These are phyloP conservation scores for Calliopsis andreniformis DNA, from an alignment of 1,140 invertebrate species.

Conservation along the genomic window DNA sequence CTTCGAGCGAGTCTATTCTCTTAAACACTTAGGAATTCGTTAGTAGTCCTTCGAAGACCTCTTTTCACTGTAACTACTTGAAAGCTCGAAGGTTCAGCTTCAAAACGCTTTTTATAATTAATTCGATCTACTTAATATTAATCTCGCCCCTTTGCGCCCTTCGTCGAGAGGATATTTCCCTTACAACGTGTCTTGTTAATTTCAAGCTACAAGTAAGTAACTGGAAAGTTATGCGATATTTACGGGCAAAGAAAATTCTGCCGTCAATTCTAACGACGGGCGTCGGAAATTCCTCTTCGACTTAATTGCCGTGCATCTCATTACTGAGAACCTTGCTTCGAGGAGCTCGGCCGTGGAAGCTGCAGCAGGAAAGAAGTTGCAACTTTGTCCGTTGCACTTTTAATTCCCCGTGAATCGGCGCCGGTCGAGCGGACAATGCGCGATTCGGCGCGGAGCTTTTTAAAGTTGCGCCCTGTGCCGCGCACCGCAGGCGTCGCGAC, in stretches of 20 bases:
- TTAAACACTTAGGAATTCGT: too few relatives aligned
- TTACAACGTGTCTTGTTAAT: background rate
- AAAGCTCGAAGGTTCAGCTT: too few relatives aligned
- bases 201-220: background rate
- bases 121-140: too few relatives aligned
- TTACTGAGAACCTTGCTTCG: background rate
- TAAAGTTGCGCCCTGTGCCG: conserved; percentile 13
- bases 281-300: conserved; percentile 2
- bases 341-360: background rate
- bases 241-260: conserved; percentile 5
- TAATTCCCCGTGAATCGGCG: conserved; percentile 17
- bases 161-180: too few relatives aligned
- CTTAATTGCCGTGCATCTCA: conserved; percentile 22
- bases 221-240: background rate
- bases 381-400: conserved; percentile 4
- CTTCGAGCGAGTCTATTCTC: too few relatives aligned
- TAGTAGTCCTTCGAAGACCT: too few relatives aligned
- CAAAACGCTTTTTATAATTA: too few relatives aligned
- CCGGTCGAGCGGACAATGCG: background rate
- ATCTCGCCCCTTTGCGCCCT: too few relatives aligned
- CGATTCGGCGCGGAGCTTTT: conserved; percentile 34
- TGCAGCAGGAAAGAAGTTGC: background rate
- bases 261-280: conserved; percentile 17
- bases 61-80: too few relatives aligned
- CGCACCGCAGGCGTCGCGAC: background rate